Evolutionary conservation across 2,797 vertebrate genomes (phyloP).

Genomic region (Cirrhinus mrigala): DNA sequence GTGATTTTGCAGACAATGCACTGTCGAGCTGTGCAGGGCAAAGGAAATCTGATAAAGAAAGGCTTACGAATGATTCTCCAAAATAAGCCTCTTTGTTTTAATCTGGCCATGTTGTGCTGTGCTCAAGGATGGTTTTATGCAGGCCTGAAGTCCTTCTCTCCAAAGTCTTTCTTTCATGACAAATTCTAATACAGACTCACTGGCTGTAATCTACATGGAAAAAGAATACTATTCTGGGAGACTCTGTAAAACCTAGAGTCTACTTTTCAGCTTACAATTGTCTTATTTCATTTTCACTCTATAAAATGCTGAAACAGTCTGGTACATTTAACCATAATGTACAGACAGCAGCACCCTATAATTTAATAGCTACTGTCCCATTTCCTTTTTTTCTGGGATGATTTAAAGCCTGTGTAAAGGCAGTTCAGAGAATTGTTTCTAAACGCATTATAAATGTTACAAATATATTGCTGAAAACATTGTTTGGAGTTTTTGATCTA

Average conservation of each 20-base stretch:
- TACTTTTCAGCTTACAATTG: slow-evolving; percentile 30
- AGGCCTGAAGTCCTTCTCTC: not conserved
- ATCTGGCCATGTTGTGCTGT: slow-evolving; percentile 26
- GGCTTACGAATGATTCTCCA: slow-evolving; percentile 7
- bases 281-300: slow-evolving; percentile 27
- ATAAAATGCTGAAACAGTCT: slow-evolving; percentile 5
- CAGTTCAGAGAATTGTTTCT: too few relatives aligned
- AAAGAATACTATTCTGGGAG: slow-evolving; percentile 54
- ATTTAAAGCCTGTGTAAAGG: not conserved
- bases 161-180: slow-evolving; percentile 26
- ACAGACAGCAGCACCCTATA: not conserved
- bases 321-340: not conserved
- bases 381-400: not conserved
- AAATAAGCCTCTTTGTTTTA: slow-evolving; percentile 52
- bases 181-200: slow-evolving; percentile 21
- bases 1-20: not conserved
- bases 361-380: not conserved
- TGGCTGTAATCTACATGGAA: slow-evolving; percentile 52
- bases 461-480: too few relatives aligned
- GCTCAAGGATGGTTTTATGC: slow-evolving; percentile 16
- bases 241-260: slow-evolving; percentile 56
- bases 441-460: too few relatives aligned
- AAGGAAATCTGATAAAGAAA: slow-evolving; percentile 24
- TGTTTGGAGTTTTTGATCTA: not conserved
- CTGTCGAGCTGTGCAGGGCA: not conserved